Conservation (phyloP, 1,140 invertebrate species). For the Amyelois transitella region DNA sequence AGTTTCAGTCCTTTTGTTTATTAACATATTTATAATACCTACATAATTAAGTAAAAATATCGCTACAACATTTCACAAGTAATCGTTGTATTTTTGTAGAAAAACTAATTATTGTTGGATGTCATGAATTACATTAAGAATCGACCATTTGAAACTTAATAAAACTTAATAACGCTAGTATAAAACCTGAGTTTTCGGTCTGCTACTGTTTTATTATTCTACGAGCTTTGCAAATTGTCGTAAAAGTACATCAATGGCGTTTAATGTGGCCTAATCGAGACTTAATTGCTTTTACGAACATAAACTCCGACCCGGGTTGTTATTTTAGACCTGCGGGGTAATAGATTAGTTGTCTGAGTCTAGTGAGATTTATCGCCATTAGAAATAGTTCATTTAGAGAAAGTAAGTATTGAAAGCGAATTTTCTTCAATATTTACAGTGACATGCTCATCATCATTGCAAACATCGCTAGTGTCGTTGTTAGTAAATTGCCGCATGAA, state of each 20-base stretch:
- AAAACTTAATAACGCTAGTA: no score
- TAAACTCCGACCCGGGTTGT: constrained; percentile 25
- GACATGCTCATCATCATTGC: background rate
- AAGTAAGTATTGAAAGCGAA: background rate
- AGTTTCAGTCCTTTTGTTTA: background rate
- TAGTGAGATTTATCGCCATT: constrained; percentile 32
- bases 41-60: no score
- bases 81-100: no score
- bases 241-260: background rate
- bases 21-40: background rate
- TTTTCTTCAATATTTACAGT: background rate
- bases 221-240: background rate
- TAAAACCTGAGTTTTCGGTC: background rate
- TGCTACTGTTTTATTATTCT: background rate
- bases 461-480: background rate
- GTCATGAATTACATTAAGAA: no score
- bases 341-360: constrained; percentile 33
- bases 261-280: constrained; percentile 22
- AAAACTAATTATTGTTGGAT: no score
- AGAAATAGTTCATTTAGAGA: constrained; percentile 7
- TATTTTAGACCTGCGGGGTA: constrained; percentile 22
- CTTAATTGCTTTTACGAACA: constrained; percentile 22
- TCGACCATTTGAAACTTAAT: no score
- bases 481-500: background rate
- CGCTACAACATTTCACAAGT: no score